Percentiles rank a stretch among this genome's conserved stretches.
Conservation (phyloP, 2,113 vertebrate species). For the Forbesichthys papilliferus region DNA sequence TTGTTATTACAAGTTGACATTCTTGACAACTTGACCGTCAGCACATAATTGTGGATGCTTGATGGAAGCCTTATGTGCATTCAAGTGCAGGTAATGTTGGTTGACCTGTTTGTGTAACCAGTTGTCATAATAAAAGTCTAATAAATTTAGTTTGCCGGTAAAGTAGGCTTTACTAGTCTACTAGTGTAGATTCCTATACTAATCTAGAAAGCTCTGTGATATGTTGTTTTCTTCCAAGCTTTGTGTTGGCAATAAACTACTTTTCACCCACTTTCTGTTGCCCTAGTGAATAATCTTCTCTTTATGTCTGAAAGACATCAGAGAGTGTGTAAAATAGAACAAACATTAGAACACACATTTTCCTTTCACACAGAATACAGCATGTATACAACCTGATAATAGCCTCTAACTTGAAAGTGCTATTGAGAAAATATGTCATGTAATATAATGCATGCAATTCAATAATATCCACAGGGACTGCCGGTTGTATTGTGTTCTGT, state of each 20-base stretch:
- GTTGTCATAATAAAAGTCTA: background rate
- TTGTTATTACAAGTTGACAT: conserved; percentile 28
- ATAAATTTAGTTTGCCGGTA: too few relatives aligned
- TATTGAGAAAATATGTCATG: too few relatives aligned
- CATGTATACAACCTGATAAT: too few relatives aligned
- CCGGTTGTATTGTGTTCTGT: background rate
- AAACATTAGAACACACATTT: too few relatives aligned
- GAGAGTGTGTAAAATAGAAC: background rate
- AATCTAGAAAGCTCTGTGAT: background rate
- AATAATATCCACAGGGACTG: background rate
- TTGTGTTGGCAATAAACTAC: conserved; percentile 74
- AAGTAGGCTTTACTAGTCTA: too few relatives aligned
- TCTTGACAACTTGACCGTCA: conserved; percentile 38
- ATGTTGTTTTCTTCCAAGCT: conserved; percentile 39
- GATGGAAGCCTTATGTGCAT: background rate
- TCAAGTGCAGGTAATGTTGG: conserved; percentile 1
- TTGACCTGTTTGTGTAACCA: background rate
- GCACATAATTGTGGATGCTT: conserved; percentile 21
- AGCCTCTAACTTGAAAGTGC: too few relatives aligned
- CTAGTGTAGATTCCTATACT: too few relatives aligned
- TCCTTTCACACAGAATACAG: too few relatives aligned
- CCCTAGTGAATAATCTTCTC: conserved; percentile 22
- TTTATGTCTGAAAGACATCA: background rate
- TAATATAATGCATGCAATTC: too few relatives aligned
- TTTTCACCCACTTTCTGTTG: conserved; percentile 48